A percentile compares a stretch with the other conserved stretches of the same genome.
Evolutionary conservation across 2,113 vertebrate species (phyloP).

Genomic region (Bufo bufo): DNA sequence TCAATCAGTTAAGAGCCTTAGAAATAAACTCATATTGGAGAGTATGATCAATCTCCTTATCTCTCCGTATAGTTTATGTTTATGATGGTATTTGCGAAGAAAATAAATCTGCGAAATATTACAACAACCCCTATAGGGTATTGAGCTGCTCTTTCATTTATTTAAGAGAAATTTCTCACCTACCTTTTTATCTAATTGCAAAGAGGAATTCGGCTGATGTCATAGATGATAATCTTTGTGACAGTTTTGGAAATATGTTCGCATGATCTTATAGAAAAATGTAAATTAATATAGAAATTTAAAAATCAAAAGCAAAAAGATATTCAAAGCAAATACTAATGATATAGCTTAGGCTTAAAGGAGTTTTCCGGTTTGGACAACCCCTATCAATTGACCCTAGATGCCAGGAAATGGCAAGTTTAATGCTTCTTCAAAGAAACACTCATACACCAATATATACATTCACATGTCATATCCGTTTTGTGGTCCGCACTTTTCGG

Average conservation of each 20-base stretch:
- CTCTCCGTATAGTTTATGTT: neutral
- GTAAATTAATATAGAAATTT: neutral
- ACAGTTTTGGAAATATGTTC: neutral
- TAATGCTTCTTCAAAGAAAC: too few relatives aligned
- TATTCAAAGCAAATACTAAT: neutral
- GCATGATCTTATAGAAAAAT: neutral
- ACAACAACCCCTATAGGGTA: neutral
- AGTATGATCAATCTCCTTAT: neutral
- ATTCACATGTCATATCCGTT: too few relatives aligned
- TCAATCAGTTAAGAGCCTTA: neutral
- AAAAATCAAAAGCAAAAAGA: neutral
- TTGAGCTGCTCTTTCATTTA: neutral
- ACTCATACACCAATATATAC: too few relatives aligned
- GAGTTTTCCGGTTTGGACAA: too few relatives aligned
- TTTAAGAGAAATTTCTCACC: neutral
- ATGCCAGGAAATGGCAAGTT: too few relatives aligned
- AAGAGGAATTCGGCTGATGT: constrained; percentile 15
- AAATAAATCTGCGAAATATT: neutral
- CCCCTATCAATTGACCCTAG: too few relatives aligned
- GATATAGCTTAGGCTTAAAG: neutral
- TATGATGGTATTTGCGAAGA: neutral
- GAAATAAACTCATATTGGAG: neutral
- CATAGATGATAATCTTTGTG: constrained; percentile 9
- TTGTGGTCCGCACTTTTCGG: too few relatives aligned
- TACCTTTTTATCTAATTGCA: neutral